phyloP scores from a whole-genome alignment of 2,113 vertebrate genomes.

The Guaruba guarouba region DNA sequence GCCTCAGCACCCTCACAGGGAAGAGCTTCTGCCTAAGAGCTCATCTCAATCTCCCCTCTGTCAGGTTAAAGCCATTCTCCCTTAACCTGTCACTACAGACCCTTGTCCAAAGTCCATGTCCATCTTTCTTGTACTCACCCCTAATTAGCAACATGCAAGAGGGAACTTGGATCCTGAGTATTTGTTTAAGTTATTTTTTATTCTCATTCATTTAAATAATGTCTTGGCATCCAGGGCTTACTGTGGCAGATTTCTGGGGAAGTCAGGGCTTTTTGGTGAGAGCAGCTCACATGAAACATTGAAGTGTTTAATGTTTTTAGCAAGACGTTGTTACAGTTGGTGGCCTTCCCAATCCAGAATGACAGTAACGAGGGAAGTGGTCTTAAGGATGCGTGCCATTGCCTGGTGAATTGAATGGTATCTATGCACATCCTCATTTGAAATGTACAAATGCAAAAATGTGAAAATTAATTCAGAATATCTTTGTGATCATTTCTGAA shows the following conservation, averaged over 20 bases:
- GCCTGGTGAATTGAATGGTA: not conserved
- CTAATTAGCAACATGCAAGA: not conserved
- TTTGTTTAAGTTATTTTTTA: not conserved
- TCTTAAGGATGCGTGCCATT: not conserved
- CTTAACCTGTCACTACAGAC: not conserved
- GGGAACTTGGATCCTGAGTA: not conserved
- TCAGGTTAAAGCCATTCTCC: not conserved
- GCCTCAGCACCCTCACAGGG: too few species aligned
- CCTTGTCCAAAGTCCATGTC: not conserved
- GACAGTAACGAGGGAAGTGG: not conserved
- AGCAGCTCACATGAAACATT: not conserved
- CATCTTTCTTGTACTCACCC: not conserved
- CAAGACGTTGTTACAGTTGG: not conserved
- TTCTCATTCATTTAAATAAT: not conserved
- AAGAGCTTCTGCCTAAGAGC: too few species aligned
- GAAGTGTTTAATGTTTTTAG: not conserved
- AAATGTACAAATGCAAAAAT: slow-evolving; percentile 51
- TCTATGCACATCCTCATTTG: not conserved
- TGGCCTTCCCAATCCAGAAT: not conserved
- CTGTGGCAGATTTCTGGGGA: not conserved
- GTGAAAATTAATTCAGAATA: slow-evolving; percentile 67
- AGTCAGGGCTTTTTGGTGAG: not conserved
- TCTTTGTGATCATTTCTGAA: slow-evolving; percentile 65
- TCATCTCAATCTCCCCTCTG: not conserved
- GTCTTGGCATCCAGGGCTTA: not conserved